Conservation (phyloP, 2,113 vertebrate genomes). For the Martes martes region DNA sequence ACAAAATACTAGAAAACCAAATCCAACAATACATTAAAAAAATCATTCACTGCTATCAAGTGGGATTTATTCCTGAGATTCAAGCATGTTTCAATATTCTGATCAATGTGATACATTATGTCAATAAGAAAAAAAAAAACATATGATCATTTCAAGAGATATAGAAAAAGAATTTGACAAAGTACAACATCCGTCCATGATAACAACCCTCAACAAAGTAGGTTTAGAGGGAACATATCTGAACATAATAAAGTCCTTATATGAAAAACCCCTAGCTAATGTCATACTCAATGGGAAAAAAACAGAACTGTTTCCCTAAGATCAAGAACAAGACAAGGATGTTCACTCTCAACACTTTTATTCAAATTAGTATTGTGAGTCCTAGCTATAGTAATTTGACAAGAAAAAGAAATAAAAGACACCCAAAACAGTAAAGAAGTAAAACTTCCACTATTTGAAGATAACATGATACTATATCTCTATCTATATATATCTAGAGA, state of each 20-base stretch:
- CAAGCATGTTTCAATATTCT: neutral
- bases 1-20: neutral
- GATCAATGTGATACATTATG: neutral
- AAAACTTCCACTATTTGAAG: neutral
- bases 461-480: neutral
- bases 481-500: neutral
- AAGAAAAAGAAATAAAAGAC: neutral
- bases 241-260: neutral
- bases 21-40: neutral
- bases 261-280: neutral
- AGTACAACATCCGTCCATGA: neutral
- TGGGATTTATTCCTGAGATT: neutral
- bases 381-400: neutral
- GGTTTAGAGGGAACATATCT: neutral
- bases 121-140: neutral
- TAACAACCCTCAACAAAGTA: neutral
- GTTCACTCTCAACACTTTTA: neutral
- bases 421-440: neutral
- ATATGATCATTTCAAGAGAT: neutral
- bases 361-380: neutral
- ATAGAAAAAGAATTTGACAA: neutral
- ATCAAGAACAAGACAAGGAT: neutral
- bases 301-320: neutral
- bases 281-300: neutral
- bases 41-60: neutral